Evolutionary conservation across 2,888 invertebrate genomes (phyloP), one percentile per base, ranked within the genome.

Genomic region (Sphinx pinastri): DNA sequence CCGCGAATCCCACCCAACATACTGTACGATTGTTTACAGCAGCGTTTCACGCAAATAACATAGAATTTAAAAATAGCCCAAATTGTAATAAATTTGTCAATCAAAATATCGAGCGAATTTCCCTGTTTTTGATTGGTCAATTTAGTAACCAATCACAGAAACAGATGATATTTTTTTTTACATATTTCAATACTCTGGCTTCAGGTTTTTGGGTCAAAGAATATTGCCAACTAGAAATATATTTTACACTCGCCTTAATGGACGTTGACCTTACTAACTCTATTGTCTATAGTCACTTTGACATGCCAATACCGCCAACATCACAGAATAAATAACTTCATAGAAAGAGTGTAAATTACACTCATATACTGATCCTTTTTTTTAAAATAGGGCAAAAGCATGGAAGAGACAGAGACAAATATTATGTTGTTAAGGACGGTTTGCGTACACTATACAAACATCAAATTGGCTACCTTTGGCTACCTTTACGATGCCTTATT

Each of bases 31-130:
- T 78, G 74, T 80, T 78, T 80, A 76, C 69, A 51, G 67, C 71
- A 73, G 63, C 72, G 79, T 80, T 78, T 72, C 75, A 75, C 74
- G 69, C 75, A 69, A 72, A 75, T 45, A 81, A 75, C 76, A 77
- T 76, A 71, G 78, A 86, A 86, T 78, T 85, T 90, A 90, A 79
- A 90, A 90, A 91, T 91, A 92, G 89, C 82, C 66, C 80, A 75
- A 74, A 69, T 76, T 75, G 79, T 77, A 73, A 68, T 72, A 76
- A 76, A 76, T 80, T 73, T 80, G 84, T 81, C 84, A 88, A 79
- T 90, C 88, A 88, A 91, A 92, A 87, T 91, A 92, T 92, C 86
- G 92, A 92, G 88, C 92, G 92, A 78, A 79, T 74, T 74, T 75
- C 63, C 38, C 54, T 25, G 13, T 0, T 69, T 77, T 1, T 77